These are phyloP conservation scores for Tautogolabrus adspersus DNA, from an alignment of 2,113 vertebrate genomes.

Conservation along the genomic window DNA sequence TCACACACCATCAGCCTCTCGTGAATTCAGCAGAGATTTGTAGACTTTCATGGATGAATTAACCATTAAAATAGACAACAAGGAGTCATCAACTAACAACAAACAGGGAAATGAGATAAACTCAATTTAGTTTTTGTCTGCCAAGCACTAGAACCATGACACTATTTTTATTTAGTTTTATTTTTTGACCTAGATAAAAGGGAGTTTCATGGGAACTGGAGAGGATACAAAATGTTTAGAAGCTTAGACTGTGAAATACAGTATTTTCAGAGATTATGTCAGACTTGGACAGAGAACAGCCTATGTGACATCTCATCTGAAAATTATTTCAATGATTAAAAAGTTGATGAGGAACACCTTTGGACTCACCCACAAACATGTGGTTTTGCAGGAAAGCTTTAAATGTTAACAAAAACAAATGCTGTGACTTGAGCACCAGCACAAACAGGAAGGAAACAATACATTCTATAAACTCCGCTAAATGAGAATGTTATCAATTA, in stretches of 20 bases:
- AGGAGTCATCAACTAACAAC: constrained; percentile 54
- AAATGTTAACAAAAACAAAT: constrained; percentile 72
- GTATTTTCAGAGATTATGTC: constrained; percentile 42
- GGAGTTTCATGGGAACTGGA: constrained; percentile 45
- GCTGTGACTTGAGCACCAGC: constrained; percentile 63
- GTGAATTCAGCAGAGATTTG: constrained; percentile 38
- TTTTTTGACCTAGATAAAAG: constrained; percentile 36
- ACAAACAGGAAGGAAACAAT: constrained; percentile 82
- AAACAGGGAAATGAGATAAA: constrained; percentile 54
- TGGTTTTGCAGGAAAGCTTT: constrained; percentile 60
- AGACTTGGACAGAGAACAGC: constrained; percentile 4
- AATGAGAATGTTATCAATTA: constrained; percentile 78
- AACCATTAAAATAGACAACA: constrained; percentile 52
- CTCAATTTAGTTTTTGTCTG: constrained; percentile 53
- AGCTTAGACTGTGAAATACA: constrained; percentile 36
- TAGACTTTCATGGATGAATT: constrained; percentile 46
- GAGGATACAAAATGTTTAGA: constrained; percentile 30
- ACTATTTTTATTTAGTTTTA: constrained; percentile 11
- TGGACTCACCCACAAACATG: constrained; percentile 64
- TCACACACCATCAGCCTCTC: constrained; percentile 76
- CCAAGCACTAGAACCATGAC: constrained; percentile 39
- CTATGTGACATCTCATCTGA: constrained; percentile 57
- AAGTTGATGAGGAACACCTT: constrained; percentile 51
- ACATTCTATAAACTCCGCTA: constrained; percentile 72
- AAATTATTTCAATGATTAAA: constrained; percentile 51